These are phyloP conservation scores for Eleginops maclovinus DNA, from an alignment of 2,113 vertebrate species.

Conservation along the genomic window DNA sequence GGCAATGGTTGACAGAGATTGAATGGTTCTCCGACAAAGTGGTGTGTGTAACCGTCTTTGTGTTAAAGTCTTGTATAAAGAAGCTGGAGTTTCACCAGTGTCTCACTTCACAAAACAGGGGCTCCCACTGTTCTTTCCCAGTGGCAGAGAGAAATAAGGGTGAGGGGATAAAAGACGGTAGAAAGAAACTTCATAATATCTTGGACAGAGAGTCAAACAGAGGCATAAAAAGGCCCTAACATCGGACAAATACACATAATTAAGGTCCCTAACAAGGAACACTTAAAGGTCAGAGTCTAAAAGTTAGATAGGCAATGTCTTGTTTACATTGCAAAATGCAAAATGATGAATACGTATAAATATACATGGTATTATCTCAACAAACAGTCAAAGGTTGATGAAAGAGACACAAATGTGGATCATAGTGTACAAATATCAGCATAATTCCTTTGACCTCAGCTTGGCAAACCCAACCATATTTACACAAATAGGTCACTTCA, in stretches of 20 bases:
- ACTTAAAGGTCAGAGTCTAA: background rate
- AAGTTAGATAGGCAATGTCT: background rate
- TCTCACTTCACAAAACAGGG: slow-evolving; percentile 10
- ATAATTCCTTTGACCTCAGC: background rate
- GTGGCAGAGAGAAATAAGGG: background rate
- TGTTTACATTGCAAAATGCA: no score
- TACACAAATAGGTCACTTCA: background rate
- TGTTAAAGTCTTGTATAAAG: slow-evolving; percentile 22
- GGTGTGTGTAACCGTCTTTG: background rate
- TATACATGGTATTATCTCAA: background rate
- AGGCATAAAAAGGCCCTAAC: background rate
- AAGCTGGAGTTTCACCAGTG: background rate
- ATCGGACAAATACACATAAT: background rate
- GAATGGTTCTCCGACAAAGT: background rate
- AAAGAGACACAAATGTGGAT: background rate
- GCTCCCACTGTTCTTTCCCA: slow-evolving; percentile 5
- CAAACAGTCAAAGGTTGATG: background rate
- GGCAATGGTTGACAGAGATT: background rate
- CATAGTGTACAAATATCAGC: background rate
- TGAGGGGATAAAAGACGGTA: background rate
- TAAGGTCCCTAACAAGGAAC: background rate
- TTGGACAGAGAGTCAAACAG: background rate
- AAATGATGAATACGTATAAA: background rate
- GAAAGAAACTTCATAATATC: background rate
- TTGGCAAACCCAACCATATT: background rate